A percentile compares a stretch with the other conserved stretches of the same genome.
Conservation (phyloP, 2,797 vertebrate genomes). For the Peromyscus nudipes region DNA sequence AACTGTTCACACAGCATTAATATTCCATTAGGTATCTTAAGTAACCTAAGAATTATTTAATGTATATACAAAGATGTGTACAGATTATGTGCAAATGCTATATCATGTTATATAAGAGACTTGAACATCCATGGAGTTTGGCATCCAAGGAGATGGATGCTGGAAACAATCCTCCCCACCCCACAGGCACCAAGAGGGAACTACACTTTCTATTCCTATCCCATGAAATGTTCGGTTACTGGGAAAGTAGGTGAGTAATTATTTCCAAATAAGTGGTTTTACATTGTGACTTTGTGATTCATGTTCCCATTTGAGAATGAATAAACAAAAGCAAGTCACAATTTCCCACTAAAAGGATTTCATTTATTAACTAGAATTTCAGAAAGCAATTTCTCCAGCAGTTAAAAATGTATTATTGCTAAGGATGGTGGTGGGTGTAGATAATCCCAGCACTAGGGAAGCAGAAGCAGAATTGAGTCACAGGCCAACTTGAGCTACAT, state of each 20-base stretch:
- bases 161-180: not conserved
- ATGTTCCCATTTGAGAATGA: not conserved
- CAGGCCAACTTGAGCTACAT: not conserved
- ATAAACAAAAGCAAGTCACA: conserved; percentile 24
- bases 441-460: not conserved
- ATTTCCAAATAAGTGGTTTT: conserved; percentile 38
- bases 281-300: conserved; percentile 9
- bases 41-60: not conserved
- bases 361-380: not conserved
- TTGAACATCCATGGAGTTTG: not conserved
- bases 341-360: conserved; percentile 32
- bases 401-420: not conserved
- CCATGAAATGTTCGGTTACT: not conserved
- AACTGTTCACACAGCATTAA: not conserved
- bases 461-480: not conserved
- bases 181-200: not conserved
- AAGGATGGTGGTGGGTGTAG: not conserved
- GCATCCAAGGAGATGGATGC: not conserved
- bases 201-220: not conserved
- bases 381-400: not conserved
- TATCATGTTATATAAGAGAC: not conserved
- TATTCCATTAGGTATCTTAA: not conserved
- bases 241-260: not conserved
- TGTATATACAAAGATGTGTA: not conserved
- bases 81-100: not conserved